Evolutionary conservation across 2,797 vertebrate species (phyloP), one percentile per base, ranked within the genome.

Genomic region (Gambusia yucatana): DNA sequence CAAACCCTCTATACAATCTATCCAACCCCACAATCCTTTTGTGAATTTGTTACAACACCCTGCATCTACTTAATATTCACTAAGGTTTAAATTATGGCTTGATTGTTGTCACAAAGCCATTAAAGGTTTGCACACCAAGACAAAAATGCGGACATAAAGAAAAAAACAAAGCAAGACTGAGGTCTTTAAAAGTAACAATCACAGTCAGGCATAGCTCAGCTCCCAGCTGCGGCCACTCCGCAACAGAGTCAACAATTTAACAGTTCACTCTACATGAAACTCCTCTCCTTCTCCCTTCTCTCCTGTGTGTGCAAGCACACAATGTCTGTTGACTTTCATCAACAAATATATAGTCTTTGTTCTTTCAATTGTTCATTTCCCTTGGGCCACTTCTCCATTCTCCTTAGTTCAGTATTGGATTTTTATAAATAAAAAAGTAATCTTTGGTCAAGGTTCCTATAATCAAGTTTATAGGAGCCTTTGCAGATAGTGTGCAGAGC

Each of bases 201-300:
- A 67, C 28, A 50, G 47, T 25, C n/a, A 55, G 61, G 41, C 28
- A 71, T 78, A 78, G 50, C 52, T 78, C n/a, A 72, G 50, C 36
- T 72, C 41, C 48, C 72, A 52, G 33, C 72, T 52, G 48, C 25
- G 11, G 77, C 77, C 71, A 44, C 76, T 48, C 16, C 61, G 65
- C 48, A 77, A 73, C 72, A 25, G 36, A 50, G 48, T 55, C 72
- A 73, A 13, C 48, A 73, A n/a, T 52, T 73, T 73, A 73, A 52
- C 72, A 55, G 28, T 20, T 20, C 25, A 14, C 28, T 73, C n/a
- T 30, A 47, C 70, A 72, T 9, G 10, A 7, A 33, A 22, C 14
- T 73, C 46, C 17, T 28, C 70, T 72, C 5, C 16, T 47, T 48
- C 28, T 48, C 44, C 5, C 55, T n/a, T 63, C 33, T 22, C 61